Evolutionary conservation across 35 echinoderm and acorn worm species (phyloP), one percentile per base, ranked within the genome.

Genomic region (Eucidaris tribuloides): DNA sequence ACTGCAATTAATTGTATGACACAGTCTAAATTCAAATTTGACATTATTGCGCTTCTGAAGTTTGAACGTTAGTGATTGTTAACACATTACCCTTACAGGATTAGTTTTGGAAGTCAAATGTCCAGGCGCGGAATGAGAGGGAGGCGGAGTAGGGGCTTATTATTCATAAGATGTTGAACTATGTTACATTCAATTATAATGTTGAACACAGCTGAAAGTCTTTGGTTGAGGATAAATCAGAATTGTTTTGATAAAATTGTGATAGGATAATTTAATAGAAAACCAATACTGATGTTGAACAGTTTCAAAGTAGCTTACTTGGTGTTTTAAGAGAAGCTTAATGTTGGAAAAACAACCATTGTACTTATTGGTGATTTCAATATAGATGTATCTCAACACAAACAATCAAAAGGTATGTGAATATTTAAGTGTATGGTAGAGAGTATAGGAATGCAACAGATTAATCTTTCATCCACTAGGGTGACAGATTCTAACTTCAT

Each of bases 171-270:
- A 64, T 64, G 60, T 64, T 64, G 60, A 64, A 25, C 60, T 64
- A 64, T 31, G 60, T 64, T 64, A 11, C 60, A 64, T 28, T 64
- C 60, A 3, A 64, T 64, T 64, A 64, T 64, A 64, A 28, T 64
- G 20, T 11, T 23, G 30, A 0, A 64, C 60, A 64, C n/a, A n/a
- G n/a, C 60, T 9, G 60, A 64, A 64, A 3, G 60, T 64, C 60
- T 64, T 64, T 64, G 60, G n/a, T n/a, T 64, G 60, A 64, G 60
- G 3, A 64, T 64, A 64, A 64, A 64, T 3, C 60, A 64, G 60
- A 64, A 64, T 19, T 64, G 60, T n/a, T 64, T 64, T 64, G 60
- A 64, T 64, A 64, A 64, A 64, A 25, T 64, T 64, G 60, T 64
- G 19, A 64, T 64, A 64, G 33, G 27, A 27, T 35, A 35, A 6